Conservation (phyloP, 2,113 vertebrate species). For the Heliornis fulica region DNA sequence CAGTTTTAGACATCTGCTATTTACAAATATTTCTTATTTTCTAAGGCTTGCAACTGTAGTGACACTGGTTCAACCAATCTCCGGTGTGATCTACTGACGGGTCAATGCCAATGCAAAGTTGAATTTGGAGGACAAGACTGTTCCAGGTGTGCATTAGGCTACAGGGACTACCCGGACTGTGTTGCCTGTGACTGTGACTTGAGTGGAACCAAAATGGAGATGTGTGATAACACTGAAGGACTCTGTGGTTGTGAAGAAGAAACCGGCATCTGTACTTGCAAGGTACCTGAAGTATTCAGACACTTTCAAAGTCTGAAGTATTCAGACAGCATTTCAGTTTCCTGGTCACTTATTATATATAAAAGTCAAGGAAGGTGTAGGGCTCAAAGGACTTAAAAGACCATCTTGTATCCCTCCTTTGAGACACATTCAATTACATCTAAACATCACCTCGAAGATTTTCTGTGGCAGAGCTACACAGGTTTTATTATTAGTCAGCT, state of each 20-base stretch:
- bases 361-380: not conserved
- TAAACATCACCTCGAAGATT: not conserved
- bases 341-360: not conserved
- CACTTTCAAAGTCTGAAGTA: too few species aligned
- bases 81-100: conserved; percentile 78
- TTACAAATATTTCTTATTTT: not conserved
- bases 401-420: not conserved
- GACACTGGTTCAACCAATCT: conserved; percentile 68
- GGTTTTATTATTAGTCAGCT: not conserved
- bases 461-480: not conserved
- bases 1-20: not conserved
- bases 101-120: conserved; percentile 80
- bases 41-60: conserved; percentile 86
- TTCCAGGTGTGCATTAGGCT: conserved; percentile 80
- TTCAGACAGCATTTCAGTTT: not conserved
- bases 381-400: not conserved
- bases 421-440: not conserved
- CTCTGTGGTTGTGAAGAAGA: conserved; percentile 81
- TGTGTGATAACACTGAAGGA: conserved; percentile 73
- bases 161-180: conserved; percentile 85
- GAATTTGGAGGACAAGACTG: conserved; percentile 80
- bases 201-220: conserved; percentile 76
- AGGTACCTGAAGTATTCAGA: conserved; percentile 73
- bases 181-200: conserved; percentile 83
- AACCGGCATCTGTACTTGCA: conserved; percentile 84